These are phyloP conservation scores for Melinopterus prodromus DNA, from an alignment of 2,888 invertebrate genomes.

Conservation along the genomic window DNA sequence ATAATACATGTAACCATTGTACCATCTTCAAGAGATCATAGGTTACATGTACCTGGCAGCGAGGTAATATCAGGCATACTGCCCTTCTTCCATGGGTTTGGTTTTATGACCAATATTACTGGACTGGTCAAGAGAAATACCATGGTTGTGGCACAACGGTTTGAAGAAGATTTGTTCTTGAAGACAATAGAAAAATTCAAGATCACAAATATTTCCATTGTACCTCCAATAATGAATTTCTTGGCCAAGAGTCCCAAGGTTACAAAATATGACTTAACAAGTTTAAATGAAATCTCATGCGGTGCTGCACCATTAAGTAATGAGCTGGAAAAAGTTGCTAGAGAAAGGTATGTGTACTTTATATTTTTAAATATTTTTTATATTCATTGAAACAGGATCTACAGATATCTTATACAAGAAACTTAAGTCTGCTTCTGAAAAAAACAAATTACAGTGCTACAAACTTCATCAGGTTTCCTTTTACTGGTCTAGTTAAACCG, in stretches of 20 bases:
- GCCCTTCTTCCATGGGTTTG: conserved; percentile 52
- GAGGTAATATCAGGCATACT: conserved; percentile 41
- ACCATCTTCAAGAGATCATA: conserved; percentile 33
- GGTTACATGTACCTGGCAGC: conserved; percentile 16
- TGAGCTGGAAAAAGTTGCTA: conserved; percentile 27
- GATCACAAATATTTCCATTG: conserved; percentile 49
- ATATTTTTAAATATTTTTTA: no score
- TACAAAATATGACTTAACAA: conserved; percentile 59
- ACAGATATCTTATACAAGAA: no score
- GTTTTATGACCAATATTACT: conserved; percentile 44
- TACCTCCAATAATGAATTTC: conserved; percentile 64
- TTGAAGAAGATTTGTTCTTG: conserved; percentile 74
- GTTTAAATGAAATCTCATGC: conserved; percentile 55
- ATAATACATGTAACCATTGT: background rate
- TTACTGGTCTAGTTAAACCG: no score
- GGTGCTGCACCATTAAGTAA: conserved; percentile 60
- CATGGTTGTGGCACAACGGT: conserved; percentile 61
- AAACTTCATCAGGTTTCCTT: no score
- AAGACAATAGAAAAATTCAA: conserved; percentile 69
- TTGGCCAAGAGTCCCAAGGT: conserved; percentile 62
- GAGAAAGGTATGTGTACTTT: conserved; percentile 7
- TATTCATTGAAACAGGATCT: background rate
- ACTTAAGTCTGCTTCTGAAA: no score
- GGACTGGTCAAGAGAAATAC: conserved; percentile 43
- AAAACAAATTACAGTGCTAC: no score